Evolutionary conservation across 2,113 vertebrate genomes (phyloP).

Genomic region (Mellivora capensis): DNA sequence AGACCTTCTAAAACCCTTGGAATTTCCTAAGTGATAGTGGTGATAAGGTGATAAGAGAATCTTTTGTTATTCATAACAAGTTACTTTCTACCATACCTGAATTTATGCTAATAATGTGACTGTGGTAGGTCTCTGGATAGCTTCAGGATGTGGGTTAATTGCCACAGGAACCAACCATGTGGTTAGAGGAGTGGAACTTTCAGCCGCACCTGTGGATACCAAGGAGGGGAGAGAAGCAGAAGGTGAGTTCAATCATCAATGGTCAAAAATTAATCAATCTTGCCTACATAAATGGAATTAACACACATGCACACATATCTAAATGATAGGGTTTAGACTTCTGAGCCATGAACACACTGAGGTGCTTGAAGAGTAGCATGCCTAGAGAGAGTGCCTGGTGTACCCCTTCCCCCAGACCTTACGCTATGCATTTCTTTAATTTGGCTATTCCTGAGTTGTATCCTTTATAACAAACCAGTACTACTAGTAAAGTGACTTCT

Average conservation of each 20-base stretch:
- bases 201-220: neutral
- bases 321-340: neutral
- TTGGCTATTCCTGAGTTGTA: neutral
- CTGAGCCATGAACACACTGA: neutral
- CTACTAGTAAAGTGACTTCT: neutral
- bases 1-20: neutral
- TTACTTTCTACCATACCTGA: neutral
- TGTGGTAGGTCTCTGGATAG: neutral
- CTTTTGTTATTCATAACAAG: neutral
- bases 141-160: neutral
- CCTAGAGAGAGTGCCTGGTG: neutral
- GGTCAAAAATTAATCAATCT: neutral
- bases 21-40: neutral
- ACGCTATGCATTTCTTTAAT: neutral
- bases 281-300: neutral
- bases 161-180: neutral
- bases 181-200: neutral
- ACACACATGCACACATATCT: neutral
- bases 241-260: neutral
- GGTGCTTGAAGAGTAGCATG: too few species aligned
- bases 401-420: neutral
- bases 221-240: neutral
- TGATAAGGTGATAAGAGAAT: neutral
- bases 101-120: neutral
- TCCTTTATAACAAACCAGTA: neutral